These are phyloP conservation scores for Diplazon laetatorius DNA, from an alignment of 2,888 invertebrate genomes.

Conservation along the genomic window DNA sequence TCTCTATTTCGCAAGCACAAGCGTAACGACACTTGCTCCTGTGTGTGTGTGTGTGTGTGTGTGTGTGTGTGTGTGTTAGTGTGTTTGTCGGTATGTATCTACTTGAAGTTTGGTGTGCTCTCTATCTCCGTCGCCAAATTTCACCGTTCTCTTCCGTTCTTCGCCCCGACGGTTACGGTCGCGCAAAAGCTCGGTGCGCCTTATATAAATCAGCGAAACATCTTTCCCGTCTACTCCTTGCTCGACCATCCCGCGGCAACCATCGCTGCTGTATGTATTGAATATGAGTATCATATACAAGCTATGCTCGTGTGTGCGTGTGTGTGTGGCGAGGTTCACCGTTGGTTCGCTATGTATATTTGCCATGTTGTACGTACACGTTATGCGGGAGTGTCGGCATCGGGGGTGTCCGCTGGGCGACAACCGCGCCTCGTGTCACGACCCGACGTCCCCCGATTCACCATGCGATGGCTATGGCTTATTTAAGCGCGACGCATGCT, in stretches of 20 bases:
- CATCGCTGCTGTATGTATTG: constrained; percentile 19
- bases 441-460: constrained; percentile 64
- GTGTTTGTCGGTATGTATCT: no score
- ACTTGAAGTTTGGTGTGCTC: no score
- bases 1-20: constrained; percentile 19
- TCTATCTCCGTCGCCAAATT: constrained; percentile 37
- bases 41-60: constrained; percentile 25
- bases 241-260: constrained; percentile 43
- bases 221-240: constrained; percentile 56
- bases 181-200: constrained; percentile 66
- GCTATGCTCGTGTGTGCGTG: no score
- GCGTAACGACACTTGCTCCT: background rate
- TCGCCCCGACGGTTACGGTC: constrained; percentile 57
- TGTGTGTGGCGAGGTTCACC: constrained; percentile 42
- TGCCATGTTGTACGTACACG: background rate
- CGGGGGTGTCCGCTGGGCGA: constrained; percentile 54
- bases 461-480: constrained; percentile 62
- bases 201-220: constrained; percentile 75
- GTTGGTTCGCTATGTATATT: constrained; percentile 62
- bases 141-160: constrained; percentile 24
- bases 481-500: constrained; percentile 61
- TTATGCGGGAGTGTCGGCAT: constrained; percentile 49
- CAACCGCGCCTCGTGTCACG: constrained; percentile 70
- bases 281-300: constrained; percentile 30
- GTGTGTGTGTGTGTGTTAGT: background rate